Conservation (phyloP, 2,113 vertebrate genomes). For the Psilopogon haemacephalus region DNA sequence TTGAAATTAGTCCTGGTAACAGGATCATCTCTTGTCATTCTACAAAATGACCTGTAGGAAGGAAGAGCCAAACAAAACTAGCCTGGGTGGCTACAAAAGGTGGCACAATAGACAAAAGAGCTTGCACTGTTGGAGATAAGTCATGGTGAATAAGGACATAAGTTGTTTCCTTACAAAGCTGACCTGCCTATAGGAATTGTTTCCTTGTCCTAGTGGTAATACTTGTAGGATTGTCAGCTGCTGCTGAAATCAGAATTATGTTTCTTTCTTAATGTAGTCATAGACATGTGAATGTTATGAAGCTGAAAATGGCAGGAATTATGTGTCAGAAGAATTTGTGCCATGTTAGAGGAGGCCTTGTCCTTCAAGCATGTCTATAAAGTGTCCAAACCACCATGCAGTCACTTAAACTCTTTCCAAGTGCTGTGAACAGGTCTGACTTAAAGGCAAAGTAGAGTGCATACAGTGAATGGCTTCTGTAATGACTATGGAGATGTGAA, state of each 20-base stretch:
- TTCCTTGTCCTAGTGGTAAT: background rate
- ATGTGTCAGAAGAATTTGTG: background rate
- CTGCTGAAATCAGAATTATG: background rate
- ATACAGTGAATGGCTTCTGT: background rate
- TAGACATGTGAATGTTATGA: background rate
- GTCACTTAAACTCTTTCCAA: background rate
- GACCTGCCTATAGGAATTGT: background rate
- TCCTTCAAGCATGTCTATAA: fast-evolving
- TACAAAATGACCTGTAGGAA: background rate
- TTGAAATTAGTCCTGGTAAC: background rate
- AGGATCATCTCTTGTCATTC: background rate
- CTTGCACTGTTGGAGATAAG: background rate
- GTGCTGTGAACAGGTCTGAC: background rate
- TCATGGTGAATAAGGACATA: background rate
- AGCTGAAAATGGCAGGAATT: background rate
- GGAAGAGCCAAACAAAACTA: background rate
- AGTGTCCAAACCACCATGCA: background rate
- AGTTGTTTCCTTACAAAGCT: background rate
- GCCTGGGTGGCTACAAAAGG: background rate
- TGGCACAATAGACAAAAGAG: background rate
- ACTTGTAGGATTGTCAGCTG: background rate
- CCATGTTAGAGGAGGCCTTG: background rate
- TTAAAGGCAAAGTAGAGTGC: background rate
- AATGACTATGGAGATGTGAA: background rate
- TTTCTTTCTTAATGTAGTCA: background rate